These are phyloP conservation scores for Ophonus ardosiacus DNA, from an alignment of 2,888 invertebrate genomes.

Conservation along the genomic window DNA sequence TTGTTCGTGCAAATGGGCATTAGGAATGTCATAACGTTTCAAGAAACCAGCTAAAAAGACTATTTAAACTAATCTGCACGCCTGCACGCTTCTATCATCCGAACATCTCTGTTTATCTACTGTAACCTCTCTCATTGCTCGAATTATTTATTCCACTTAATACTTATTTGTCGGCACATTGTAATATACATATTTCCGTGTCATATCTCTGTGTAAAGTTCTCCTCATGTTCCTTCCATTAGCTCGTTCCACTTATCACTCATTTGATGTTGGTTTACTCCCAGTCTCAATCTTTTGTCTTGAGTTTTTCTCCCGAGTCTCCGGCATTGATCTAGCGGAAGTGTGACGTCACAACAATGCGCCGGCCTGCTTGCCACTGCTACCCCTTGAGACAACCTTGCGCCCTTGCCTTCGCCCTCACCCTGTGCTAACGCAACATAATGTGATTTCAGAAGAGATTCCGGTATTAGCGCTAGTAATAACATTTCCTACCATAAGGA, in stretches of 20 bases:
- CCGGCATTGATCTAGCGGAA: constrained; percentile 44
- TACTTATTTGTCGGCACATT: too few species aligned
- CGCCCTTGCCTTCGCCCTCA: background rate
- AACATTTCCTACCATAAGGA: constrained; percentile 37
- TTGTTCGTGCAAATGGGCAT: too few species aligned
- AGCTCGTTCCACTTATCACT: background rate
- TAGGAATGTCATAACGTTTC: too few species aligned
- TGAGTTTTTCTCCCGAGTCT: constrained; percentile 2
- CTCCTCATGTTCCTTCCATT: too few species aligned
- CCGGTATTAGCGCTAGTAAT: constrained; percentile 33
- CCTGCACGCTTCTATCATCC: too few species aligned
- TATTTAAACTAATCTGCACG: too few species aligned
- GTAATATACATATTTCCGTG: too few species aligned
- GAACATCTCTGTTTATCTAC: too few species aligned
- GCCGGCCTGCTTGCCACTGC: constrained; percentile 14
- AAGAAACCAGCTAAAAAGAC: too few species aligned
- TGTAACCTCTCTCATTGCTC: too few species aligned
- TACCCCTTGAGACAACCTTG: background rate
- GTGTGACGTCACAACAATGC: constrained; percentile 44
- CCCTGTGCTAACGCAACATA: constrained; percentile 23
- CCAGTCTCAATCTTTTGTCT: constrained; percentile 7
- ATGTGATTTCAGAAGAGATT: constrained; percentile 52
- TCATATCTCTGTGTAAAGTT: too few species aligned
- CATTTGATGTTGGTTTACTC: background rate
- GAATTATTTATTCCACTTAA: too few species aligned